Evolutionary conservation across 2,113 vertebrate genomes (phyloP), one percentile per base, ranked within the genome.

Genomic region (Hypanus sabinus): DNA sequence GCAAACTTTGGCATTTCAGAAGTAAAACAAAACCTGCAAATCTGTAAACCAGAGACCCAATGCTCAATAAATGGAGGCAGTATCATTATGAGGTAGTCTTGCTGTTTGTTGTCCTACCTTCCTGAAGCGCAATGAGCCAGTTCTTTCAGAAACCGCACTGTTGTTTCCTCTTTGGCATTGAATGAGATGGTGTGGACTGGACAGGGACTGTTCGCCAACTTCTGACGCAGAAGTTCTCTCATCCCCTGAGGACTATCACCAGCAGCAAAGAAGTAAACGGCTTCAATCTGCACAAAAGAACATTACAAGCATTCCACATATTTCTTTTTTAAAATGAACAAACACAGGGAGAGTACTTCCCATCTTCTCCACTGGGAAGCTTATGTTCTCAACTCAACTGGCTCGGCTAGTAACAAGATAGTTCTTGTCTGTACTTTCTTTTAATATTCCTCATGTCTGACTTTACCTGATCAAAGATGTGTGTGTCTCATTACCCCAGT

Each of bases 231-330:
- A 24, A 96, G 94, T 12, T 96, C 94, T 94, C 95, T 96, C 92
- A 95, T 94, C 12, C 95, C 94, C 30, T 94, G 95, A 11, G 96
- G 94, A 95, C 97, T 0, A 85, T 97, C 96, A 6, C 97, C 97
- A 94, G 96, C 96, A 94, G 94, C 94, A 95, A 98, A 97, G 95
- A 97, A 96, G 95, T 98, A 98, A 94, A 98, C 94, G 0, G 97
- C 96, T 94, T 97, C 97, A 68, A 96, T 94, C 97, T 98, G 95
- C 85, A 95, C 11, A 73, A 76, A 94, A 93, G 12, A 2, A 16
- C 20, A 94, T 77, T 0, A 94, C 22, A 7, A 95, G 83, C 30
- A 73, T 55, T 55, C n/a, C 3, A 55, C 9, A 20, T 5, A 55
- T 92, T 93, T 5, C 71, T 6, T 24, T 75, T 60, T 33, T 12